Percentiles rank a stretch among this genome's conserved stretches.
Conservation (phyloP, 1,140 invertebrate species). For the Eriosoma lanigerum region DNA sequence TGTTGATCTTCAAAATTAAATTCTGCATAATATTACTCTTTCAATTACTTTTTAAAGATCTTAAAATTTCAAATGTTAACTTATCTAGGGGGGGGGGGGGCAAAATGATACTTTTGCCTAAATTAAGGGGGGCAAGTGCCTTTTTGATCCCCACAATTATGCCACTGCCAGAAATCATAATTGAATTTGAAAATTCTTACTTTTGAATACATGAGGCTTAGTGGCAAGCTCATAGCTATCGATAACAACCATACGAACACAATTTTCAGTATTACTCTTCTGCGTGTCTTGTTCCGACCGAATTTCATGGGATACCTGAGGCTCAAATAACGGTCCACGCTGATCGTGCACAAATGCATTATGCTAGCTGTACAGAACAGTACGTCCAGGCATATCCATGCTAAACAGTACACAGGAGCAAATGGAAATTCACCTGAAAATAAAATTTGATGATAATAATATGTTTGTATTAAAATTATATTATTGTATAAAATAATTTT, state of each 20-base stretch:
- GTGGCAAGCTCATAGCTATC: slow-evolving; percentile 82
- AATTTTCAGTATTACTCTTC: slow-evolving; percentile 83
- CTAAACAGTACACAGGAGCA: slow-evolving; percentile 76
- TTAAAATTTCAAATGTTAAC: too few relatives aligned
- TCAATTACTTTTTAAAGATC: too few relatives aligned
- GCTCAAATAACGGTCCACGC: slow-evolving; percentile 85
- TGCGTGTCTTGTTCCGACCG: slow-evolving; percentile 83
- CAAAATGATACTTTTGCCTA: too few relatives aligned
- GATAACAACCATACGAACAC: slow-evolving; percentile 88
- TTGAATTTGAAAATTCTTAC: slow-evolving; percentile 59
- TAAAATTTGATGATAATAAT: too few relatives aligned
- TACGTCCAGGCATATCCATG: slow-evolving; percentile 90
- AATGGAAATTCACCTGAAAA: slow-evolving; percentile 81
- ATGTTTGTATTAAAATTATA: too few relatives aligned
- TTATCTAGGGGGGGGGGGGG: too few relatives aligned
- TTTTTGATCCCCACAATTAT: too few relatives aligned
- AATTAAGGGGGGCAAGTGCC: too few relatives aligned
- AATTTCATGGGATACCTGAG: slow-evolving; percentile 86
- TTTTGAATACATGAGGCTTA: slow-evolving; percentile 85
- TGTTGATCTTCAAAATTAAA: too few relatives aligned
- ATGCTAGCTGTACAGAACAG: slow-evolving; percentile 94
- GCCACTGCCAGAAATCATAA: too few relatives aligned
- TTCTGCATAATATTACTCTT: too few relatives aligned
- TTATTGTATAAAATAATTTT: too few relatives aligned
- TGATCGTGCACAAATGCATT: slow-evolving; percentile 94